Percentiles rank a stretch among this genome's conserved stretches.
phyloP scores from a whole-genome alignment of 2,888 invertebrate species.

The Drosophila diplacantha region DNA sequence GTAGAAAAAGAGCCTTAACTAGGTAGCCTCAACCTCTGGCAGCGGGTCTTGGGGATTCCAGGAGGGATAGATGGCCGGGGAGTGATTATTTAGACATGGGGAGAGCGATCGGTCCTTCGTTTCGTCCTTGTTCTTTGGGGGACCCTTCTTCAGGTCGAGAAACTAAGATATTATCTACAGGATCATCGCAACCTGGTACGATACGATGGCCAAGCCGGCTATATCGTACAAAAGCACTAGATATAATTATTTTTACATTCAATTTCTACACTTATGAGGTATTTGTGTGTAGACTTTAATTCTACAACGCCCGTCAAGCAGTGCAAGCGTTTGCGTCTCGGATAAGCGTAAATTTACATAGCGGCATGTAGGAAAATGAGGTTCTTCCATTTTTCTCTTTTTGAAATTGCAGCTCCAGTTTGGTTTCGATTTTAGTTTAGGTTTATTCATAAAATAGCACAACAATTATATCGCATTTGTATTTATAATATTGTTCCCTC shows the following conservation, averaged over 20 bases:
- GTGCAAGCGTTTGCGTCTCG: conserved; percentile 17
- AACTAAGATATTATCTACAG: neutral
- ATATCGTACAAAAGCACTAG: neutral
- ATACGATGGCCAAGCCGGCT: neutral
- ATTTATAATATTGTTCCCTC: conserved; percentile 45
- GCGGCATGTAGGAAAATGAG: neutral
- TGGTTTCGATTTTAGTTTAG: conserved; percentile 37
- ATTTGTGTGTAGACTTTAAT: neutral
- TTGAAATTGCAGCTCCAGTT: conserved; percentile 17
- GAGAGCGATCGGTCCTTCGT: conserved; percentile 2
- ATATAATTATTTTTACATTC: neutral
- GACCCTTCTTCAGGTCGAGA: neutral
- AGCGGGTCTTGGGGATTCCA: conserved; percentile 3
- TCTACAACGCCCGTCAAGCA: conserved; percentile 9
- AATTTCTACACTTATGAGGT: conserved; percentile 2
- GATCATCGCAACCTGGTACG: neutral
- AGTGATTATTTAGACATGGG: conserved; percentile 8
- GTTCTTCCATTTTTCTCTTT: neutral
- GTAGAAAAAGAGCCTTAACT: conserved; percentile 23
- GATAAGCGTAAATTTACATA: conserved; percentile 8
- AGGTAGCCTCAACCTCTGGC: conserved; percentile 24
- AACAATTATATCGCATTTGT: conserved; percentile 48
- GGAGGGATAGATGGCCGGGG: conserved; percentile 8
- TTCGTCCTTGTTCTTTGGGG: neutral
- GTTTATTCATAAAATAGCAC: conserved; percentile 61